Conservation (phyloP, 2,888 invertebrate species). For the Salpingus planirostris region DNA sequence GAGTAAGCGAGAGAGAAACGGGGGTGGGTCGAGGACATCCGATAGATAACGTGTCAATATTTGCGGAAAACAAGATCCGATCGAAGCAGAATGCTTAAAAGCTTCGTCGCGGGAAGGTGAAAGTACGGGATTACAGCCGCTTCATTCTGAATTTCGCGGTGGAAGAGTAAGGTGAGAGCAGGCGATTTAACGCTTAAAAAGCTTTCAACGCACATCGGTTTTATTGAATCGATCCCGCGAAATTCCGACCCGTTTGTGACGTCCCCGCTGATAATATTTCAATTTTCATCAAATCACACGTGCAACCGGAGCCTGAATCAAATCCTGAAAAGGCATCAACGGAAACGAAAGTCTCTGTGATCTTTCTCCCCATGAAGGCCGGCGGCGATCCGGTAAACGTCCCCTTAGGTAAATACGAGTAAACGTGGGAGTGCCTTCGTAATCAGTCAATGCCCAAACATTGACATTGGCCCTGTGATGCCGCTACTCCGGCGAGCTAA, state of each 20-base stretch:
- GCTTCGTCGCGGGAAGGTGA: conserved; percentile 26
- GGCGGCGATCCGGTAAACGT: conserved; percentile 17
- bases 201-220: conserved; percentile 24
- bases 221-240: conserved; percentile 18
- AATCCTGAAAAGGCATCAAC: too few species aligned
- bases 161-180: conserved; percentile 21
- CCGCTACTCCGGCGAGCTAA: conserved; percentile 19
- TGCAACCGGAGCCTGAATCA: too few species aligned
- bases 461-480: conserved; percentile 26
- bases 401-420: conserved; percentile 23
- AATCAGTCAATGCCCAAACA: conserved; percentile 27
- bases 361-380: too few species aligned
- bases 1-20: conserved; percentile 10
- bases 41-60: conserved; percentile 33
- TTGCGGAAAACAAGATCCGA: conserved; percentile 32
- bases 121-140: conserved; percentile 29
- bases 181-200: conserved; percentile 29
- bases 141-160: conserved; percentile 24
- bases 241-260: conserved; percentile 18
- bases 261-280: conserved; percentile 10
- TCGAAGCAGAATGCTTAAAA: conserved; percentile 31
- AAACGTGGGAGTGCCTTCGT: conserved; percentile 22
- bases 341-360: too few species aligned
- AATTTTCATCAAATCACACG: neutral
- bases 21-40: conserved; percentile 19